These are phyloP conservation scores for Petaurus breviceps DNA, from an alignment of 2,113 vertebrate genomes.

Conservation along the genomic window DNA sequence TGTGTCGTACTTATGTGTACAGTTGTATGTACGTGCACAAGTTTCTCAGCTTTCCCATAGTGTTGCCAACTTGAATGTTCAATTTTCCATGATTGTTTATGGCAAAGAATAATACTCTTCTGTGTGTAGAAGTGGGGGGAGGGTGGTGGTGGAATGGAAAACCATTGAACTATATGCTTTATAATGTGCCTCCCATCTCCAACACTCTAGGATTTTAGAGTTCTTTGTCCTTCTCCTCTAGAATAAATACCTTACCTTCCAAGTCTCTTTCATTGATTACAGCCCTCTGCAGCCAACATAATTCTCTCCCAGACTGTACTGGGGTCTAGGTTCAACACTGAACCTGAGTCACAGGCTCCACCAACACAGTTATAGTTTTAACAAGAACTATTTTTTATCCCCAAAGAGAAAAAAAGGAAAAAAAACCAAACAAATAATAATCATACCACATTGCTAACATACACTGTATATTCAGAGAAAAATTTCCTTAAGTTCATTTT, in stretches of 20 bases:
- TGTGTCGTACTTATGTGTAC: not conserved
- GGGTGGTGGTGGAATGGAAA: too few relatives aligned
- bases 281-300: not conserved
- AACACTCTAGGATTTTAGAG: not conserved
- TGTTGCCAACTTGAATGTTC: not conserved
- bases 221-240: not conserved
- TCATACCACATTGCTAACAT: not conserved
- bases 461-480: conserved; percentile 6
- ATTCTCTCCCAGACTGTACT: not conserved
- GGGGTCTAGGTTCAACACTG: not conserved
- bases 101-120: not conserved
- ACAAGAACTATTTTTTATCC: not conserved
- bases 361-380: not conserved
- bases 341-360: not conserved
- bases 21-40: not conserved
- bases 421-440: not conserved
- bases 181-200: too few relatives aligned
- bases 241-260: not conserved
- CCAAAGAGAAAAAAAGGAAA: not conserved
- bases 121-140: not conserved
- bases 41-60: not conserved
- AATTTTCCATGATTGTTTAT: not conserved
- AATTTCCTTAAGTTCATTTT: not conserved
- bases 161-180: too few relatives aligned
- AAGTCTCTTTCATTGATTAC: not conserved